Conservation (phyloP, 2,797 vertebrate species). For the Graptemys geographica region DNA sequence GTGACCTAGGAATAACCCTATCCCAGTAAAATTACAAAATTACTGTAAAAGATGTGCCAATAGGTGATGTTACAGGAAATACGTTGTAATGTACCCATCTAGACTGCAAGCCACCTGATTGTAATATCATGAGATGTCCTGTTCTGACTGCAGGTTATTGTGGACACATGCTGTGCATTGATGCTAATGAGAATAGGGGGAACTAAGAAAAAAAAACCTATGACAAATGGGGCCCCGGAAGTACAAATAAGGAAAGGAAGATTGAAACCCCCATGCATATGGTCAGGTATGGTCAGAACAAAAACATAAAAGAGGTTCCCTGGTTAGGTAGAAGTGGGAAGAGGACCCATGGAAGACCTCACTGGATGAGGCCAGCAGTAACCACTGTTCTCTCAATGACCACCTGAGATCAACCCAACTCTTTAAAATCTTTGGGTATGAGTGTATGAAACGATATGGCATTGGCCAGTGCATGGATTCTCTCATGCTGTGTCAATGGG, state of each 20-base stretch:
- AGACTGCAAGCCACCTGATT: background rate
- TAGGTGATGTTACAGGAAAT: background rate
- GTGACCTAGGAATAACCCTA: background rate
- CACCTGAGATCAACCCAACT: background rate
- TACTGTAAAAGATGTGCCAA: background rate
- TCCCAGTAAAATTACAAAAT: background rate
- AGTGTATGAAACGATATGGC: background rate
- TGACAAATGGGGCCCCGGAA: background rate
- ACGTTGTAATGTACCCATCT: background rate
- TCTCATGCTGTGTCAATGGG: background rate
- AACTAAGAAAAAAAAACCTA: background rate
- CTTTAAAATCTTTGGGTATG: background rate
- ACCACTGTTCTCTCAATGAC: background rate
- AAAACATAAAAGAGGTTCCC: background rate
- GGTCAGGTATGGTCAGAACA: background rate
- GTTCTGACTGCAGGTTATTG: background rate
- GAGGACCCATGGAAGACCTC: background rate
- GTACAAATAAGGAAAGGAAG: background rate
- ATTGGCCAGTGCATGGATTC: background rate
- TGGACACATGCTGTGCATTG: background rate
- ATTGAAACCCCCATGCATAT: background rate
- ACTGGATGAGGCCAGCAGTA: background rate
- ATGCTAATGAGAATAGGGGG: background rate
- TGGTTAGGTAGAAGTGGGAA: background rate
- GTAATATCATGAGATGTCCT: background rate